These are phyloP conservation scores for Tipula unca DNA, from an alignment of 2,888 invertebrate genomes.

Conservation along the genomic window DNA sequence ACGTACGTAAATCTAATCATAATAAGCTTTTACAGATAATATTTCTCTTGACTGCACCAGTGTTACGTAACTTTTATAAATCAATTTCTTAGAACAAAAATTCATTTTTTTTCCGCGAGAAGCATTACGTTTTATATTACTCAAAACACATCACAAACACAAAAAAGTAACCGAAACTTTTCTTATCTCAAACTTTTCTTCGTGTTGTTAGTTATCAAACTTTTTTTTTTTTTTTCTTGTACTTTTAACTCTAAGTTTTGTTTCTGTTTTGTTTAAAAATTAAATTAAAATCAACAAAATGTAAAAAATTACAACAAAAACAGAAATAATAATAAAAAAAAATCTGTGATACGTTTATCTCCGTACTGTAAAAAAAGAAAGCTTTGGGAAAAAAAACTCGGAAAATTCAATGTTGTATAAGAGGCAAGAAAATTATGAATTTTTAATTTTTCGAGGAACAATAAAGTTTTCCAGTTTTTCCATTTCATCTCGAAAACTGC, in stretches of 20 bases:
- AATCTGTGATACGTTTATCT: not conserved
- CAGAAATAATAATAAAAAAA: not conserved
- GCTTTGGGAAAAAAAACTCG: not conserved
- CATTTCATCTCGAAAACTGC: not conserved
- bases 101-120: not conserved
- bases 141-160: not conserved
- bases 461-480: not conserved
- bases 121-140: not conserved
- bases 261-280: conserved; percentile 8
- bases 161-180: not conserved
- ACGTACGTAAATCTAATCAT: too few species aligned
- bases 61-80: not conserved
- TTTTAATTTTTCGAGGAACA: not conserved
- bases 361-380: not conserved
- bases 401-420: not conserved
- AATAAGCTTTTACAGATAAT: not conserved
- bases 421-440: conserved; percentile 4
- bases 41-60: not conserved
- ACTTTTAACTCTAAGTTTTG: not conserved
- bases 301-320: not conserved
- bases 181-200: conserved; percentile 1
- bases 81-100: not conserved
- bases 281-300: not conserved
- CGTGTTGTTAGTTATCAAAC: not conserved
- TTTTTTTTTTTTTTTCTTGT: not conserved